Evolutionary conservation across 2,797 vertebrate species (phyloP), one percentile per base, ranked within the genome.

Genomic region (Sebastes kiyomatsui): DNA sequence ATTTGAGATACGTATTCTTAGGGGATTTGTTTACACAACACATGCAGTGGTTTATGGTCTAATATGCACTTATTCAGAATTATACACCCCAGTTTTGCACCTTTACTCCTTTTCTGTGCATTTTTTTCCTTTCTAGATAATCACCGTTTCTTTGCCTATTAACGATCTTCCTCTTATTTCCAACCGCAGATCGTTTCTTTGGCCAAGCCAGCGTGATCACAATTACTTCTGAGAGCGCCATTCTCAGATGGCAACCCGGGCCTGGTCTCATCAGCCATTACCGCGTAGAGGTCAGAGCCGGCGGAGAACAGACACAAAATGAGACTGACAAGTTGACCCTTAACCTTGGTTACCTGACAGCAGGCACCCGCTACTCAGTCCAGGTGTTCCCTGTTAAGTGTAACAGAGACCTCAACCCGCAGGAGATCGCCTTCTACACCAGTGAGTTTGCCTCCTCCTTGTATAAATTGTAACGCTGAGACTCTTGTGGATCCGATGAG

Each of bases 301-400:
- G 10, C 65, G 0, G 0, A 5, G 2, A 8, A 0, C 0, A 0
- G 4, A 35, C 1, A 1, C 0, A 11, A 7, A 1, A 13, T 2
- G 0, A 0, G 2, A 70, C 2, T 0, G 0, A 1, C 5, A 5
- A 13, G 9, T 13, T 84, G 72, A 83, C 5, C 25, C 2, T 5
- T 4, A 0, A 25, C 7, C 35, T 95, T 0, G 0, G 0, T 1
- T 0, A 1, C 20, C 91, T 96, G 75, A 89, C 22, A 0, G 7
- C 92, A 30, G 96, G 96, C 28, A 88, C 69, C 1, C 1, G 0
- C 0, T 93, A 95, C 86, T n/a, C 0, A 0, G 76, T 95, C 55
- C 62, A 90, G 76, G 93, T 96, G 46, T 85, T 92, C 73, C 81
- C 96, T 0, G 72, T 95, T 0, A 96, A 95, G 71, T 96, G 96